phyloP scores from a whole-genome alignment of 1,140 invertebrate species.

The Pseudoatta argentina region DNA sequence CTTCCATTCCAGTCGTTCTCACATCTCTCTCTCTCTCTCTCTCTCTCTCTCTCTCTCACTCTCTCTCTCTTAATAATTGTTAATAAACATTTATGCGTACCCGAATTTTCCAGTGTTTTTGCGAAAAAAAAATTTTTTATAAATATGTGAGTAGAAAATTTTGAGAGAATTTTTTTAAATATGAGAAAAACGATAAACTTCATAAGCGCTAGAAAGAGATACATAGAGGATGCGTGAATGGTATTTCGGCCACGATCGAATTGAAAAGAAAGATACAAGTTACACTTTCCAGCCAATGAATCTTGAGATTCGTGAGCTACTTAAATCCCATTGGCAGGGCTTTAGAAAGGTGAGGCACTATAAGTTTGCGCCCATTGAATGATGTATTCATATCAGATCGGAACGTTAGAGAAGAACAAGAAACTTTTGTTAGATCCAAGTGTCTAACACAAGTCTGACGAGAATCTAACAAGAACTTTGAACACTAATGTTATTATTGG shows the following conservation, averaged over 20 bases:
- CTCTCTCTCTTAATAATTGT: neutral
- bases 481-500: constrained; percentile 1
- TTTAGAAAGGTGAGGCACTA: constrained; percentile 76
- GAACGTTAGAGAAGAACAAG: constrained; percentile 8
- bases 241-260: constrained; percentile 44
- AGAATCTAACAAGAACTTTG: neutral
- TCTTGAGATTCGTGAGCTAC: constrained; percentile 69
- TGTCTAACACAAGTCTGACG: constrained; percentile 1
- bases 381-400: constrained; percentile 54
- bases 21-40: neutral
- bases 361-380: constrained; percentile 73
- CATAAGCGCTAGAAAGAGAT: neutral
- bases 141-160: constrained; percentile 34
- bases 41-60: no score
- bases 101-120: constrained; percentile 38
- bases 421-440: constrained; percentile 2
- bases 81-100: neutral
- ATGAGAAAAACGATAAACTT: constrained; percentile 28
- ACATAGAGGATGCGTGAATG: constrained; percentile 11
- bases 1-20: constrained; percentile 23
- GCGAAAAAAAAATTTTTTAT: neutral
- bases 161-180: constrained; percentile 37
- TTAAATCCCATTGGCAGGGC: constrained; percentile 76
- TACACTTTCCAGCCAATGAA: constrained; percentile 78
- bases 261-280: constrained; percentile 64